Evolutionary conservation across 2,797 vertebrate genomes (phyloP).

Genomic region (Hypotaenidia okinawae): DNA sequence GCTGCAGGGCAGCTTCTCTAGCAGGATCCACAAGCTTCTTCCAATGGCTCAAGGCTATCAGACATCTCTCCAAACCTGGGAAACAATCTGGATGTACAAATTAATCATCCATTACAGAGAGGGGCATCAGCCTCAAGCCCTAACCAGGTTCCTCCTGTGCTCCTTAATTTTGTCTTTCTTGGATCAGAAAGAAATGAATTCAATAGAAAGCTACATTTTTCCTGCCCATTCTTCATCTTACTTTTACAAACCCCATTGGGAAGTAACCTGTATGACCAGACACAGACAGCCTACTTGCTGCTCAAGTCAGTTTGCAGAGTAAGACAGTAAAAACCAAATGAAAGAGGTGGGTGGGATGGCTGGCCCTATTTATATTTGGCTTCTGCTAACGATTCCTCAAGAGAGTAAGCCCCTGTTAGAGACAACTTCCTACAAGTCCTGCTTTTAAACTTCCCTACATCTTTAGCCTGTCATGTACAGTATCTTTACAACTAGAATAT

Average conservation of each 20-base stretch:
- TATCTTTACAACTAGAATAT: neutral
- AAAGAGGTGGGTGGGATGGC: neutral
- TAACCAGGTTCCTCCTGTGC: neutral
- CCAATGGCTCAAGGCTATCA: neutral
- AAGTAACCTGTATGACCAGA: neutral
- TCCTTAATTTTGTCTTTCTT: neutral
- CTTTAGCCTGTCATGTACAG: neutral
- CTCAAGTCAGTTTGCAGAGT: neutral
- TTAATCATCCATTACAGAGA: neutral
- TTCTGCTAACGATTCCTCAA: neutral
- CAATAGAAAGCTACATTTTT: neutral
- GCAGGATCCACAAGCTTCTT: accelerated
- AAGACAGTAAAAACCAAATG: neutral
- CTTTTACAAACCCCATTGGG: neutral
- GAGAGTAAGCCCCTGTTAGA: neutral
- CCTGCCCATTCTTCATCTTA: neutral
- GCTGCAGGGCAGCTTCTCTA: neutral
- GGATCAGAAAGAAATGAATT: neutral
- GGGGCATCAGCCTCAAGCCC: neutral
- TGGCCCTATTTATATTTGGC: neutral
- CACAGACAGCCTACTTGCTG: neutral
- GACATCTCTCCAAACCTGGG: neutral
- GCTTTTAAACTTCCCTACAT: neutral
- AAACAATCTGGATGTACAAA: neutral
- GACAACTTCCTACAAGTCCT: neutral